phyloP scores from a whole-genome alignment of 2,888 invertebrate genomes.

The Tiliacea citrago region DNA sequence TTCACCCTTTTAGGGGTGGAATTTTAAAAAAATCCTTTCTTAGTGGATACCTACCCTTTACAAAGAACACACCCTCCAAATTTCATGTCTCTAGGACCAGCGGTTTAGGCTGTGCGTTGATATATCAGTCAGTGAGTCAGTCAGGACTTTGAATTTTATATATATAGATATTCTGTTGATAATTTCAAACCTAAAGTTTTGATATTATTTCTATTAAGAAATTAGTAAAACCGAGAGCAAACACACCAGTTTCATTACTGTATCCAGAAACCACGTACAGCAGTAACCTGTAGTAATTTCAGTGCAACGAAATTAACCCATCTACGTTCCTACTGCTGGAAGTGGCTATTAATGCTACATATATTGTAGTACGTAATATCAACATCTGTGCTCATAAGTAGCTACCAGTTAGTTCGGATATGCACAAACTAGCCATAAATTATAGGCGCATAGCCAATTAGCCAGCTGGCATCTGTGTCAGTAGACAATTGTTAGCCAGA shows the following conservation, averaged over 20 bases:
- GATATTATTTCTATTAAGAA: background rate
- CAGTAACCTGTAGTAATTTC: constrained; percentile 40
- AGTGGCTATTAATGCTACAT: constrained; percentile 9
- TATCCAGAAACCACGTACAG: constrained; percentile 24
- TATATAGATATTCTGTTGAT: background rate
- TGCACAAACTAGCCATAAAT: constrained; percentile 60
- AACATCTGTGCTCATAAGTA: constrained; percentile 60
- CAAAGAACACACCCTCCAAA: too few species aligned
- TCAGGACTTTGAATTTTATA: too few species aligned
- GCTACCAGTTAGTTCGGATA: constrained; percentile 44
- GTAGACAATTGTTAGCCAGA: constrained; percentile 51
- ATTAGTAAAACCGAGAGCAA: constrained; percentile 13
- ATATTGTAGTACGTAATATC: constrained; percentile 39
- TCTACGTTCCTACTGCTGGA: background rate
- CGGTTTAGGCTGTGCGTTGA: too few species aligned
- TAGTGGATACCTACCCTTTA: too few species aligned
- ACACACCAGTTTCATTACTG: constrained; percentile 24
- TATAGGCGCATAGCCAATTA: constrained; percentile 64
- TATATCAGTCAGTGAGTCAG: too few species aligned
- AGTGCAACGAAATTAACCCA: constrained; percentile 51
- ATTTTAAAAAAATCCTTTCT: too few species aligned
- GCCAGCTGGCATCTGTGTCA: constrained; percentile 65
- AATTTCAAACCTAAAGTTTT: background rate
- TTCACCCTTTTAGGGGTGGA: too few species aligned
- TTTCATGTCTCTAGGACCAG: too few species aligned